These are phyloP conservation scores for Lathronympha strigana DNA, from an alignment of 2,888 invertebrate genomes.

Conservation along the genomic window DNA sequence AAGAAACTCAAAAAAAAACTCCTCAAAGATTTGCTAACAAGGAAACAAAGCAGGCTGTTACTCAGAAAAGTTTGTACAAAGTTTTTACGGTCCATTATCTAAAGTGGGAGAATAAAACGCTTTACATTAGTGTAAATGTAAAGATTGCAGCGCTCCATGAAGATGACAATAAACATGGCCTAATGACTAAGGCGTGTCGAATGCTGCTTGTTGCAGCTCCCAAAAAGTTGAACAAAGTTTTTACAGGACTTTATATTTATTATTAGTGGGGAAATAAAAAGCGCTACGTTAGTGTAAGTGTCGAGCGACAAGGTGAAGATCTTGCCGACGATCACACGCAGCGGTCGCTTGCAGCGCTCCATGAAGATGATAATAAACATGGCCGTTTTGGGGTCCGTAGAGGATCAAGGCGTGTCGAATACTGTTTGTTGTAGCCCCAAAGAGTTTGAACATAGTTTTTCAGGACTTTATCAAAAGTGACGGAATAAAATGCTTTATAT, in stretches of 20 bases:
- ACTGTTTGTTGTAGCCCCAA: conserved; percentile 77
- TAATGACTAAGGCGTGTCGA: too few species aligned
- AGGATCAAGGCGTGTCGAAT: conserved; percentile 79
- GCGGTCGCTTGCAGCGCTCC: conserved; percentile 78
- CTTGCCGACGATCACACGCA: conserved; percentile 81
- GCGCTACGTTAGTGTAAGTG: conserved; percentile 79
- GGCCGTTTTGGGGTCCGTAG: conserved; percentile 62
- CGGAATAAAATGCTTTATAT: too few species aligned
- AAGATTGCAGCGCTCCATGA: too few species aligned
- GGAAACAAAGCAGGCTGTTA: conserved; percentile 35
- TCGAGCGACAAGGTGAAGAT: conserved; percentile 79
- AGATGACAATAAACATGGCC: too few species aligned
- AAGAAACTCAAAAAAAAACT: conserved; percentile 13
- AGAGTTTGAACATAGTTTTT: too few species aligned
- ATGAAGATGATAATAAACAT: conserved; percentile 74
- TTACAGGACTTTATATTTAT: too few species aligned
- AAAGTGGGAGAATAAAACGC: conserved; percentile 27
- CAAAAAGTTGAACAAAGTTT: too few species aligned
- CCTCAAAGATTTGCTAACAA: conserved; percentile 28
- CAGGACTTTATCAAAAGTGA: too few species aligned
- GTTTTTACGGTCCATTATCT: conserved; percentile 32
- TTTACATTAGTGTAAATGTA: too few species aligned
- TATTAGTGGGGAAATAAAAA: too few species aligned
- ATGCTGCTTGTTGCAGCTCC: too few species aligned
- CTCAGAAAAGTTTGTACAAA: conserved; percentile 35